phyloP scores from a whole-genome alignment of 2,888 invertebrate species.

The Drosophila austrosaltans region DNA sequence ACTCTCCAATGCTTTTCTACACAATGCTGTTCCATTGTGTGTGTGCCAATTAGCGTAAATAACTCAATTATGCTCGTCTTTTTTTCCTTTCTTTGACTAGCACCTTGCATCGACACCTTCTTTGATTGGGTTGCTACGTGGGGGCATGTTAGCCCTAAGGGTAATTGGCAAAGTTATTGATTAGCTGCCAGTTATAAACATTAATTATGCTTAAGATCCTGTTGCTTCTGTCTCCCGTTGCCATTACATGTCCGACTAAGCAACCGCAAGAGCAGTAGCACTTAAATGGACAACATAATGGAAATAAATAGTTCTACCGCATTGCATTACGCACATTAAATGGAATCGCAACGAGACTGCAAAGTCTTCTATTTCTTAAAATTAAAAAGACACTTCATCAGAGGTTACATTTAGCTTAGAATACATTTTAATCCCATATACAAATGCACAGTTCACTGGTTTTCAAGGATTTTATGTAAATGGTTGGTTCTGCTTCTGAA shows the following conservation, averaged over 20 bases:
- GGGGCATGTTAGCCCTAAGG: conserved; percentile 17
- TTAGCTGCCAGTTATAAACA: conserved; percentile 45
- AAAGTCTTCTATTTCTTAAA: conserved; percentile 5
- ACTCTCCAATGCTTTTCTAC: not conserved
- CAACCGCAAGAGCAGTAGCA: not conserved
- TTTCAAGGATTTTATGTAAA: no score
- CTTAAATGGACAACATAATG: conserved; percentile 27
- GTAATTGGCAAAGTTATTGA: conserved; percentile 58
- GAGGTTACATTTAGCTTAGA: not conserved
- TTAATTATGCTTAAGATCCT: conserved; percentile 46
- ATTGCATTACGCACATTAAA: not conserved
- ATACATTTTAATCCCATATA: not conserved
- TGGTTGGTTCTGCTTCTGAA: no score
- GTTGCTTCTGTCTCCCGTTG: conserved; percentile 6
- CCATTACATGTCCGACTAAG: conserved; percentile 17
- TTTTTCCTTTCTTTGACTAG: conserved; percentile 9
- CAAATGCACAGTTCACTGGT: no score
- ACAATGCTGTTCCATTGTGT: not conserved
- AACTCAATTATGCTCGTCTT: conserved; percentile 65
- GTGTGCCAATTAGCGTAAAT: conserved; percentile 66
- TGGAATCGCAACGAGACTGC: not conserved
- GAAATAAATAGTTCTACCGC: conserved; percentile 44
- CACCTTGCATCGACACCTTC: conserved; percentile 60
- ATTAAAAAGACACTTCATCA: conserved; percentile 10
- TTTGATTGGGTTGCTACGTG: conserved; percentile 53